A percentile compares a stretch with the other conserved stretches of the same genome.
These are phyloP conservation scores for Neoniphon sammara DNA, from an alignment of 2,797 vertebrate species.

Conservation along the genomic window DNA sequence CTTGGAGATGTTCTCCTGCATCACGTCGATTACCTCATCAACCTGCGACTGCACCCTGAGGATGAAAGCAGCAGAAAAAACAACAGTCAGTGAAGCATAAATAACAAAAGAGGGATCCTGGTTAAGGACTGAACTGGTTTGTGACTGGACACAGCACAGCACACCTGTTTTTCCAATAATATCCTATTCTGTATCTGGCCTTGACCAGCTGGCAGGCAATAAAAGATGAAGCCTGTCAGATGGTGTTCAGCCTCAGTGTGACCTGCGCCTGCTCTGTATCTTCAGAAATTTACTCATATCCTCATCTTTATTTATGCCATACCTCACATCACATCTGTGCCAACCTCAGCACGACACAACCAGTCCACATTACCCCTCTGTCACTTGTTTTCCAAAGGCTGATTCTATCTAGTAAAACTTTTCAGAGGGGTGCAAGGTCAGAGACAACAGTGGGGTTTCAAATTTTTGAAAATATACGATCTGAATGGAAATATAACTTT, in stretches of 20 bases:
- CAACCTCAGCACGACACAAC: conserved; percentile 6
- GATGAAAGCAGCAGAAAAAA: not conserved
- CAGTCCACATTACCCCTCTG: conserved; percentile 16
- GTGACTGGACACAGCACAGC: not conserved
- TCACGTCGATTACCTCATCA: conserved; percentile 98
- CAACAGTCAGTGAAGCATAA: not conserved
- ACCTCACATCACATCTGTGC: conserved; percentile 1
- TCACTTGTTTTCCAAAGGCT: not conserved
- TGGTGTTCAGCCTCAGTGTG: conserved; percentile 5
- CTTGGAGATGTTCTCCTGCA: conserved; percentile 99
- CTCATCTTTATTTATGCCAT: conserved; percentile 11
- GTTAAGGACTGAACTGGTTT: not conserved
- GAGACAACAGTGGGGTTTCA: not conserved
- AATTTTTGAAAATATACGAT: no score
- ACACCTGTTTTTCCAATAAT: conserved; percentile 17
- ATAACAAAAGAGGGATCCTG: conserved; percentile 8
- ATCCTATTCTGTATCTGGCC: conserved; percentile 4
- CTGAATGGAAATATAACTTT: no score
- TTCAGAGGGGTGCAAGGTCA: not conserved
- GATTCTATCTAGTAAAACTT: not conserved
- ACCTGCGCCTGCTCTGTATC: conserved; percentile 23
- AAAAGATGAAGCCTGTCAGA: conserved; percentile 18
- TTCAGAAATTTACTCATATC: conserved; percentile 28
- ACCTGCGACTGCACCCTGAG: conserved; percentile 97
- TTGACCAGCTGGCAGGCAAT: conserved; percentile 23